Evolutionary conservation across 1,140 invertebrate species (phyloP).

Genomic region (Neodiprion fabricii): DNA sequence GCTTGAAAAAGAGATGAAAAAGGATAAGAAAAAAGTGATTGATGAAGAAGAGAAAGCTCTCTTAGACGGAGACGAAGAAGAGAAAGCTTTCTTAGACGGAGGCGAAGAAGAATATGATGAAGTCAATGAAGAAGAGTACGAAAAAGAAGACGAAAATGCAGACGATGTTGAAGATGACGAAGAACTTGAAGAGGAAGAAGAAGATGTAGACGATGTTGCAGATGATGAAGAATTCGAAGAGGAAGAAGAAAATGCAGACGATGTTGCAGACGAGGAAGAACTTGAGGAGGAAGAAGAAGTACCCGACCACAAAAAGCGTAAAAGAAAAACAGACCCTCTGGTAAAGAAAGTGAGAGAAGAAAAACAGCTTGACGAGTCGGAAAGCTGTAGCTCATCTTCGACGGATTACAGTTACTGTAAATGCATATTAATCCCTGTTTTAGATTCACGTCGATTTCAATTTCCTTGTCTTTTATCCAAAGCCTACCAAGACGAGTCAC

Average conservation of each 20-base stretch:
- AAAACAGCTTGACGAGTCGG: conserved; percentile 24
- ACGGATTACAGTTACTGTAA: conserved; percentile 46
- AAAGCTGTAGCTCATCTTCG: conserved; percentile 11
- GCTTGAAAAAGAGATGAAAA: neutral
- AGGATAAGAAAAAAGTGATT: neutral
- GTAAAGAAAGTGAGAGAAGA: conserved; percentile 21
- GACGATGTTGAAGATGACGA: conserved; percentile 23
- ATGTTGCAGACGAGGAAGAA: neutral
- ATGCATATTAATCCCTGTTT: conserved; percentile 3
- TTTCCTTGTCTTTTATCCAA: neutral
- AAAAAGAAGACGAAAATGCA: conserved; percentile 24
- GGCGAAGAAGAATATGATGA: conserved; percentile 16
- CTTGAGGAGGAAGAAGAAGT: neutral
- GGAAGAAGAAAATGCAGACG: conserved; percentile 2
- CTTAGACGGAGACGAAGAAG: conserved; percentile 5
- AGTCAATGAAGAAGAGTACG: conserved; percentile 19
- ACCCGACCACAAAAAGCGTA: neutral
- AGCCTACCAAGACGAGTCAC: conserved; percentile 44
- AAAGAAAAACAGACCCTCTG: neutral
- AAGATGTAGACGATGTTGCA: neutral
- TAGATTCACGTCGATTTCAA: neutral
- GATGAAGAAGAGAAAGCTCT: conserved; percentile 13
- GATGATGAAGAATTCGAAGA: neutral
- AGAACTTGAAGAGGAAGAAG: conserved; percentile 18
- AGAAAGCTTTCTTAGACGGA: conserved; percentile 9